phyloP scores from a whole-genome alignment of 2,797 vertebrate species.

The Argyrosomus regius region DNA sequence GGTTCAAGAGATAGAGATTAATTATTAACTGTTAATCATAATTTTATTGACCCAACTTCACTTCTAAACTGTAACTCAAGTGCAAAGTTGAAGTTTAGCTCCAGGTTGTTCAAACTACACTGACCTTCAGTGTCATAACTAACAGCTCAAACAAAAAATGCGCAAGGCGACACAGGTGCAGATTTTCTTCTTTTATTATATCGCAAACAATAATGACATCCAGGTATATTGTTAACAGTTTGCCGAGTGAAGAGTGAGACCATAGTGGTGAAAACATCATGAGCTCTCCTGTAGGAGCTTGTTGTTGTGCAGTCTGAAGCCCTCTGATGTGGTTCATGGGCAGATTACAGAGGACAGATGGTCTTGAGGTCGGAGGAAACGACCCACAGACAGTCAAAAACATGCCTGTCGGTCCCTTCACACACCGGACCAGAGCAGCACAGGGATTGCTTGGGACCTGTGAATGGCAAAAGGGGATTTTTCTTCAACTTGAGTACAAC shows the following conservation, averaged over 20 bases:
- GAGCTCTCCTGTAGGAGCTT: slow-evolving; percentile 80
- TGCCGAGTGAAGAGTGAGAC: slow-evolving; percentile 86
- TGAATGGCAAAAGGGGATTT: slow-evolving; percentile 69
- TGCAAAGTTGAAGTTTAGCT: not conserved
- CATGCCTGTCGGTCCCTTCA: slow-evolving; percentile 67
- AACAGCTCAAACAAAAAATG: not conserved
- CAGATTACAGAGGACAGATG: slow-evolving; percentile 75
- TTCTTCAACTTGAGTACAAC: slow-evolving; percentile 58
- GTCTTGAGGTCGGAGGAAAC: slow-evolving; percentile 61
- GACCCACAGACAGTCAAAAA: slow-evolving; percentile 68
- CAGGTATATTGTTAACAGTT: slow-evolving; percentile 90
- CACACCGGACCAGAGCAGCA: slow-evolving; percentile 70
- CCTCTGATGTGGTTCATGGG: slow-evolving; percentile 79
- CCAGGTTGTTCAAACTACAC: not conserved
- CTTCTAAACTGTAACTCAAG: not conserved
- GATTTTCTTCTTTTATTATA: slow-evolving; percentile 86
- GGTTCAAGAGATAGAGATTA: no score
- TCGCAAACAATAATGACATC: slow-evolving; percentile 90
- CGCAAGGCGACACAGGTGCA: slow-evolving; percentile 41
- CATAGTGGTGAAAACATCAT: slow-evolving; percentile 83
- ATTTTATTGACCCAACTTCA: not conserved
- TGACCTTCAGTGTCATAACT: not conserved
- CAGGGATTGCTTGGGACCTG: slow-evolving; percentile 85
- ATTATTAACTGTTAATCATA: not conserved
- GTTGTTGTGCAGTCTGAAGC: slow-evolving; percentile 81